A percentile compares a stretch with the other conserved stretches of the same genome.
Evolutionary conservation across 2,888 invertebrate species (phyloP).

Genomic region (Gastracanthus pulcherrimus): DNA sequence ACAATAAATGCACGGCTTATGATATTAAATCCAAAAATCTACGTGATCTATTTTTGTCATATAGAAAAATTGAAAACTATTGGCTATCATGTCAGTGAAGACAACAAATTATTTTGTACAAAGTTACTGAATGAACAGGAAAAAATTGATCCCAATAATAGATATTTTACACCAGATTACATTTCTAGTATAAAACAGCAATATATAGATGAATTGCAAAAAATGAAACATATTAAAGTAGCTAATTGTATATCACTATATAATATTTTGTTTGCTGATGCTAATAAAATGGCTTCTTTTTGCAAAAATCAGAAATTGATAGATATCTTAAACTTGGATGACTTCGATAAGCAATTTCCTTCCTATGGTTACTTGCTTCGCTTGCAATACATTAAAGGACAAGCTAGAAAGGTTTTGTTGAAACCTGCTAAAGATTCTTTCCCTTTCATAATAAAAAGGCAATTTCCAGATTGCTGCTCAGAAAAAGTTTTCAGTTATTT

Average conservation of each 20-base stretch:
- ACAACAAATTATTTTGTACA: neutral
- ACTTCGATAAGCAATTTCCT: neutral
- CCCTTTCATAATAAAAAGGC: neutral
- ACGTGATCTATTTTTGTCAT: neutral
- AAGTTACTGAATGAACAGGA: neutral
- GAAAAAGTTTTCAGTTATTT: conserved; percentile 6
- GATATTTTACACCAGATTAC: neutral
- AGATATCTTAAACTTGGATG: neutral
- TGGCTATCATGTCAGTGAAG: neutral
- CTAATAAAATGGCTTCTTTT: neutral
- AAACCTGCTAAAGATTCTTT: conserved; percentile 10
- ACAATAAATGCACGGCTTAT: neutral
- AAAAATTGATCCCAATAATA: neutral
- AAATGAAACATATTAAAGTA: neutral
- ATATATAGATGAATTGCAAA: neutral
- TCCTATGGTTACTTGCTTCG: conserved; percentile 21
- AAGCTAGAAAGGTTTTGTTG: neutral
- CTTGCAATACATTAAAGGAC: neutral
- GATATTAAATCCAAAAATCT: neutral
- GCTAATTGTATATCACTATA: neutral
- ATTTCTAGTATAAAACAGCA: neutral
- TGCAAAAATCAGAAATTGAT: neutral
- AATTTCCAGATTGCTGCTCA: conserved; percentile 7
- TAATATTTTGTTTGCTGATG: neutral
- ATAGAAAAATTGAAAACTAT: conserved; percentile 4